Conservation (phyloP, 2,797 vertebrate genomes). For the Rhabdophis nuchalis region DNA sequence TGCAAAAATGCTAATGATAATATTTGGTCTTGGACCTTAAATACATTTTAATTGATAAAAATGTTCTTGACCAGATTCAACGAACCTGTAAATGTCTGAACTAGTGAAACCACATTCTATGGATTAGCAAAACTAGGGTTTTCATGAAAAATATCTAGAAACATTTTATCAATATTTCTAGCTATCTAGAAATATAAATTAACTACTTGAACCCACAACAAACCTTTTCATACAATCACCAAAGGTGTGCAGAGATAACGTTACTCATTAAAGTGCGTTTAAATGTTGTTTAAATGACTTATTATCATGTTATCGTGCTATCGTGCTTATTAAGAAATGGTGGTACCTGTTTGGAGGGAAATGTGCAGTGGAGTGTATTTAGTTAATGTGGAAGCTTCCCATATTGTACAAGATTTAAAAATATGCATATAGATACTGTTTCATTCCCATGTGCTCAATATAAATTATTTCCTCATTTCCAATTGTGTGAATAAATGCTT, state of each 20-base stretch:
- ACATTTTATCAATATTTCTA: neutral
- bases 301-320: neutral
- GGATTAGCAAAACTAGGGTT: neutral
- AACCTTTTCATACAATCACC: neutral
- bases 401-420: neutral
- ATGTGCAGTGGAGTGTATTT: neutral
- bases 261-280: neutral
- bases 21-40: neutral
- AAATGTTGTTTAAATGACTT: neutral
- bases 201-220: neutral
- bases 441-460: neutral
- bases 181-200: neutral
- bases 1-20: slow-evolving; percentile 23
- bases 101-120: neutral
- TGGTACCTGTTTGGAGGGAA: neutral
- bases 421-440: neutral
- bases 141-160: neutral
- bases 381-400: neutral
- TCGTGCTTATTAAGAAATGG: neutral
- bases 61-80: neutral
- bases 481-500: neutral
- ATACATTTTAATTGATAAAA: neutral
- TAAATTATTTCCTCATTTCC: neutral
- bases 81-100: neutral
- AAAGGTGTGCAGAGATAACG: neutral